A percentile compares a stretch with the other conserved stretches of the same genome.
phyloP scores from a whole-genome alignment of 2,888 invertebrate genomes.

The Cheilosia soror region DNA sequence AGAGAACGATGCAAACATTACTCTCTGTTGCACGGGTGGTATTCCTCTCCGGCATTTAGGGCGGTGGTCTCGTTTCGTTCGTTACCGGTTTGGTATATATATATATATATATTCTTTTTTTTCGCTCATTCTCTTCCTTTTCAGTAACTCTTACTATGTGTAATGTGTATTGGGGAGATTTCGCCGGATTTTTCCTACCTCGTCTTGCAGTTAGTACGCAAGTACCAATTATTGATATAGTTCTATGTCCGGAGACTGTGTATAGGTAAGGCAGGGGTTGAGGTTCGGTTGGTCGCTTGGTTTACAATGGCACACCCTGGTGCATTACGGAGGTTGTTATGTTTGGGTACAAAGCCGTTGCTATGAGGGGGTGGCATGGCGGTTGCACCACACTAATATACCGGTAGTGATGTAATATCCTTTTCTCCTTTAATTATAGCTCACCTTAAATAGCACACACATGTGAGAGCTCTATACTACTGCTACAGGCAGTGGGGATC shows the following conservation, averaged over 20 bases:
- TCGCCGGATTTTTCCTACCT: conserved; percentile 30
- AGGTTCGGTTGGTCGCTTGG: conserved; percentile 9
- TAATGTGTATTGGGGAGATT: conserved; percentile 39
- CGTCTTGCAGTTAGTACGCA: conserved; percentile 52
- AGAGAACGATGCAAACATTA: not conserved
- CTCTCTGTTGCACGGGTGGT: conserved; percentile 22
- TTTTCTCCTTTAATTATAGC: conserved; percentile 51
- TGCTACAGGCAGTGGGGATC: conserved; percentile 7
- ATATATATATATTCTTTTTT: conserved; percentile 7
- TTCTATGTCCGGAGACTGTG: conserved; percentile 26
- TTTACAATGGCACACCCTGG: conserved; percentile 60
- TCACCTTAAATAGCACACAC: conserved; percentile 45
- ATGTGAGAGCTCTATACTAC: not conserved
- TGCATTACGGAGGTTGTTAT: conserved; percentile 53
- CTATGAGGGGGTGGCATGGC: conserved; percentile 55
- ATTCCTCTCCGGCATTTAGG: conserved; percentile 28
- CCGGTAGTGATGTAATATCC: conserved; percentile 63
- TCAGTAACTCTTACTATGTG: conserved; percentile 22
- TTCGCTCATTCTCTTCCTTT: not conserved
- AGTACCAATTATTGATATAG: conserved; percentile 65
- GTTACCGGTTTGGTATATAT: conserved; percentile 54
- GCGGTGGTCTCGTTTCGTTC: conserved; percentile 44
- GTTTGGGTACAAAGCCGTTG: conserved; percentile 62
- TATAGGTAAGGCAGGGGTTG: not conserved
- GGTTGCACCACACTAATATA: conserved; percentile 60